Evolutionary conservation across 2,797 vertebrate species (phyloP), one percentile per base, ranked within the genome.

Genomic region (Triplophysa yarkandensis): DNA sequence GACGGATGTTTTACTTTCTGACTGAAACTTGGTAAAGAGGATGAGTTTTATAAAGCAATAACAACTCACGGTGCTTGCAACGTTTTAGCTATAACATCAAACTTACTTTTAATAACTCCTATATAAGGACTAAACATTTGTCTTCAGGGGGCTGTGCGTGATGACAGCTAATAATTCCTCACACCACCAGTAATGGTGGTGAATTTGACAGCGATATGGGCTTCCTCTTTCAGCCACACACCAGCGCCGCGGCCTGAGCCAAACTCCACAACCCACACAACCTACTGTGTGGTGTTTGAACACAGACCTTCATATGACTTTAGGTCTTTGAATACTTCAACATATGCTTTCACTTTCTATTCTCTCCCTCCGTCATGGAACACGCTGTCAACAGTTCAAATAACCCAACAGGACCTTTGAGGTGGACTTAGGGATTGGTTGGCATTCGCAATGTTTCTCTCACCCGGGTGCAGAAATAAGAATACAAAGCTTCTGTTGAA

Each of bases 41-140:
- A 19, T 13, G 2, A 50, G 25, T n/a, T n/a, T n/a, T n/a, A n/a
- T n/a, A n/a, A n/a, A n/a, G n/a, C n/a, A n/a, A n/a, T n/a, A n/a
- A n/a, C 28, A 25, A 8, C 6, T 5, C 30, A 41, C 0, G 4
- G 28, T 14, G 16, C 48, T 3, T 32, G n/a, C 9, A 16, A 28
- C 28, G n/a, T n/a, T n/a, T n/a, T n/a, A n/a, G n/a, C n/a, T n/a
- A n/a, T n/a, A n/a, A n/a, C n/a, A n/a, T n/a, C n/a, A n/a, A n/a
- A n/a, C n/a, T n/a, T n/a, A n/a, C n/a, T n/a, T n/a, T n/a, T n/a
- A n/a, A n/a, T n/a, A n/a, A n/a, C n/a, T n/a, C n/a, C n/a, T n/a
- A 76, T 87, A 91, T 89, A 91, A 81, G 71, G 60, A 63, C 5
- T 87, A 87, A 88, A 91, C 87, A 87, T 83, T 87, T 82, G 74